phyloP scores from a whole-genome alignment of 1,140 invertebrate genomes.

The Mizuhopecten yessoensis region DNA sequence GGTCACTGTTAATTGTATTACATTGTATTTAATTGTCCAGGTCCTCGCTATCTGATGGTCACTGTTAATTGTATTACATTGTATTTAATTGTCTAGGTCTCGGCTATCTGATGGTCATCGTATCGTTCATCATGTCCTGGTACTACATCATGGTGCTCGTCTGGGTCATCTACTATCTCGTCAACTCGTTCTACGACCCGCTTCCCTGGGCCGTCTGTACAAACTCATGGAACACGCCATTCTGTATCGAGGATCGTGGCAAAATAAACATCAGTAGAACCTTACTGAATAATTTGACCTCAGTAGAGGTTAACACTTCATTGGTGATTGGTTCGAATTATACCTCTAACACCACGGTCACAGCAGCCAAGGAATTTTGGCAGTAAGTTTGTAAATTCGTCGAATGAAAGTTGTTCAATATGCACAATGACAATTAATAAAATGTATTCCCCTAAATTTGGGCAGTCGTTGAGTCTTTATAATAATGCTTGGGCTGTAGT shows the following conservation, averaged over 20 bases:
- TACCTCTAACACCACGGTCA: background rate
- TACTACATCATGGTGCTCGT: constrained; percentile 88
- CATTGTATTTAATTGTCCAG: too few species aligned
- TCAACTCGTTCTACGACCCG: constrained; percentile 83
- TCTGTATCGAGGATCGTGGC: constrained; percentile 61
- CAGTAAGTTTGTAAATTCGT: constrained; percentile 63
- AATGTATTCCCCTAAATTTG: too few species aligned
- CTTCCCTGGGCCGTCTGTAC: constrained; percentile 97
- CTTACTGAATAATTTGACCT: constrained; percentile 18
- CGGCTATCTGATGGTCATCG: constrained; percentile 69
- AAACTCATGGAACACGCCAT: constrained; percentile 92
- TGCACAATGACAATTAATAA: too few species aligned
- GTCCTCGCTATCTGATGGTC: too few species aligned
- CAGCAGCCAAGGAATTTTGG: constrained; percentile 71
- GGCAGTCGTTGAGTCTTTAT: too few species aligned
- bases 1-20: too few species aligned
- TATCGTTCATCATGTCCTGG: constrained; percentile 69
- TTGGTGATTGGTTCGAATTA: background rate
- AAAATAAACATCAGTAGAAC: background rate
- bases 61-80: too few species aligned
- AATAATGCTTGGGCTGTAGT: too few species aligned
- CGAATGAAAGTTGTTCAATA: too few species aligned
- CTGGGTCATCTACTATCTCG: constrained; percentile 96
- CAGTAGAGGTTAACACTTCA: background rate
- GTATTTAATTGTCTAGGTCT: constrained; percentile 61